Evolutionary conservation across 2,797 vertebrate species (phyloP).

Genomic region (Dallia pectoralis): DNA sequence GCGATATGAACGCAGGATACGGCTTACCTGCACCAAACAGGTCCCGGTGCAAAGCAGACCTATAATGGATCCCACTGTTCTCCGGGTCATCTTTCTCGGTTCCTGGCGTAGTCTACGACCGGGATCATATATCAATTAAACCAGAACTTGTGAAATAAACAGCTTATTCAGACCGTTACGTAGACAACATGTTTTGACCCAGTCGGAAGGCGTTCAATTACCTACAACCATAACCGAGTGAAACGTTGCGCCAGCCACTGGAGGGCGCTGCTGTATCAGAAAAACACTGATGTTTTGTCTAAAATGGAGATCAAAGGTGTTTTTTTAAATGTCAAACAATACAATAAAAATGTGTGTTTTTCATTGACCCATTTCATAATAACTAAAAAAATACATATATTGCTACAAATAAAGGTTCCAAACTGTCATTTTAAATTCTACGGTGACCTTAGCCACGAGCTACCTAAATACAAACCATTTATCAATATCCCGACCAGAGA

Average conservation of each 20-base stretch:
- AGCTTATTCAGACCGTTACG: conserved; percentile 23
- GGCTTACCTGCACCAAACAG: conserved; percentile 79
- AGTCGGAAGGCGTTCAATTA: conserved; percentile 15
- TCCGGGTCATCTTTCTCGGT: conserved; percentile 78
- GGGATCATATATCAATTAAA: conserved; percentile 68
- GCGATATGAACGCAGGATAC: conserved; percentile 25
- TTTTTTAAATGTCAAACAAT: no score
- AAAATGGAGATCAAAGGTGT: no score
- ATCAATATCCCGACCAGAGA: no score
- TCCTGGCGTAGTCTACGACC: conserved; percentile 57
- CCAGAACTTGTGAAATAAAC: conserved; percentile 37
- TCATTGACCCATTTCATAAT: background rate
- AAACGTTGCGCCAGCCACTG: conserved; percentile 3
- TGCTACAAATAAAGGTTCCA: no score
- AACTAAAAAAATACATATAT: background rate
- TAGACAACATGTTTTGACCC: conserved; percentile 68
- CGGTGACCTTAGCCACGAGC: no score
- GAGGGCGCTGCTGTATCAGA: conserved; percentile 51
- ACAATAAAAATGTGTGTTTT: no score
- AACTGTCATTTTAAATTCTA: no score
- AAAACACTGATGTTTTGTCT: background rate
- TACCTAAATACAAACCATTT: no score
- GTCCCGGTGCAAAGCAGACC: conserved; percentile 76
- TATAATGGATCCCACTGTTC: conserved; percentile 76
- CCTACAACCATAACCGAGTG: background rate